A percentile compares a stretch with the other conserved stretches of the same genome.
Conservation (phyloP, 2,888 invertebrate species). For the Macrosoma leucophasiata region DNA sequence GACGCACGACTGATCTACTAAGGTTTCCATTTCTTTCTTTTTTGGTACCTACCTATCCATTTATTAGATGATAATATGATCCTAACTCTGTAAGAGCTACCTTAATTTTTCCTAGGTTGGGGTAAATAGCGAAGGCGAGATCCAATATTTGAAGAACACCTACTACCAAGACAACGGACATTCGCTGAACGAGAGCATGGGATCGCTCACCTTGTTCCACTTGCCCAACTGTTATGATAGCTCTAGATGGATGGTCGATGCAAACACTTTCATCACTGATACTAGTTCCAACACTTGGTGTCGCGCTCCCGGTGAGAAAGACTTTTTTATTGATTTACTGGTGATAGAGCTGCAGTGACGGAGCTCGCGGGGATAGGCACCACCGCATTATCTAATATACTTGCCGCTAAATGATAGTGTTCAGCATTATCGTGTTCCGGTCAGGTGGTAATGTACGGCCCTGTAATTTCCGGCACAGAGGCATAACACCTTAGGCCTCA, state of each 20-base stretch:
- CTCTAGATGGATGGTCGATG: slow-evolving; percentile 74
- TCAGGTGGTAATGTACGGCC: too few relatives aligned
- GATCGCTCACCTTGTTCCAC: slow-evolving; percentile 43
- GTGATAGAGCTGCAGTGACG: not conserved
- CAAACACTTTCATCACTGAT: slow-evolving; percentile 76
- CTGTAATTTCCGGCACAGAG: too few relatives aligned
- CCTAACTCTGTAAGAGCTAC: slow-evolving; percentile 2
- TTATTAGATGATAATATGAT: slow-evolving; percentile 16
- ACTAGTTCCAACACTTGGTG: slow-evolving; percentile 81
- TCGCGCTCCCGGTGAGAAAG: slow-evolving; percentile 78
- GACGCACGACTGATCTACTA: too few relatives aligned
- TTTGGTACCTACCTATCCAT: not conserved
- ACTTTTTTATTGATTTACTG: not conserved
- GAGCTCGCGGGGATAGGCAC: too few relatives aligned
- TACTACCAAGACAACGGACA: slow-evolving; percentile 72
- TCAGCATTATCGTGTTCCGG: too few relatives aligned
- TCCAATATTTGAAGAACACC: slow-evolving; percentile 76
- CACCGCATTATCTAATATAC: too few relatives aligned
- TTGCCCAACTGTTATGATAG: slow-evolving; percentile 73
- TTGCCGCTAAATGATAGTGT: too few relatives aligned
- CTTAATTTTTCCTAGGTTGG: slow-evolving; percentile 57
- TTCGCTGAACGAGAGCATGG: slow-evolving; percentile 62
- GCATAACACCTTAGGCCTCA: too few relatives aligned
- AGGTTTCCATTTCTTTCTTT: too few relatives aligned
- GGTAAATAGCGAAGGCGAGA: slow-evolving; percentile 77